Conservation (phyloP, 1,140 invertebrate genomes). For the Matsumurasca onukii region DNA sequence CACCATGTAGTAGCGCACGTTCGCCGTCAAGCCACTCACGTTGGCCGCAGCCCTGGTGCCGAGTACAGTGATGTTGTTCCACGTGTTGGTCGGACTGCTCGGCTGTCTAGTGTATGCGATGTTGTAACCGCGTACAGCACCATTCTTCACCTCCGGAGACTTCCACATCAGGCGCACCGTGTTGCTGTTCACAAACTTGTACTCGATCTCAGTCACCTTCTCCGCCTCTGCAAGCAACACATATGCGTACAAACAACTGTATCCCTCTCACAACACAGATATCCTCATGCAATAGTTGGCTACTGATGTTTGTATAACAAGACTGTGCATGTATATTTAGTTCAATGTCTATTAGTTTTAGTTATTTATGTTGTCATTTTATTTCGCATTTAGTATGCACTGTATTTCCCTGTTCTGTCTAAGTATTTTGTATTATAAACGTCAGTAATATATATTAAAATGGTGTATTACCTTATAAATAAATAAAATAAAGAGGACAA, state of each 20-base stretch:
- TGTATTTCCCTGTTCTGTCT: no score
- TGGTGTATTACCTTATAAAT: no score
- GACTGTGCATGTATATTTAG: no score
- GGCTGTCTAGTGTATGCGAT: conserved; percentile 50
- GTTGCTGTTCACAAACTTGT: conserved; percentile 51
- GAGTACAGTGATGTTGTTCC: conserved; percentile 49
- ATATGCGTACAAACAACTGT: conserved; percentile 15
- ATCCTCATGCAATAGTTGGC: not conserved
- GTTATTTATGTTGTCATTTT: no score
- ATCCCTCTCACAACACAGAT: not conserved
- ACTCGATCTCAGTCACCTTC: conserved; percentile 53
- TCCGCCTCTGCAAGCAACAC: conserved; percentile 54
- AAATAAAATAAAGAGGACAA: no score
- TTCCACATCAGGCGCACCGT: conserved; percentile 54
- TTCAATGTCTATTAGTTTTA: no score
- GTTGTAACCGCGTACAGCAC: conserved; percentile 52
- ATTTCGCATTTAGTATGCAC: no score
- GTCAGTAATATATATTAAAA: no score
- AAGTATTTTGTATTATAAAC: no score
- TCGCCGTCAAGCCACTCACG: conserved; percentile 50
- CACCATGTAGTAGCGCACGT: conserved; percentile 54
- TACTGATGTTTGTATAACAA: conserved; percentile 20
- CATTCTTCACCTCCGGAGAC: conserved; percentile 52
- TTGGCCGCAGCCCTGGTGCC: conserved; percentile 46
- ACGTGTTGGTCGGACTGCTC: conserved; percentile 44